These are phyloP conservation scores for Phyllotreta cruciferae DNA, from an alignment of 2,888 invertebrate species.

Conservation along the genomic window DNA sequence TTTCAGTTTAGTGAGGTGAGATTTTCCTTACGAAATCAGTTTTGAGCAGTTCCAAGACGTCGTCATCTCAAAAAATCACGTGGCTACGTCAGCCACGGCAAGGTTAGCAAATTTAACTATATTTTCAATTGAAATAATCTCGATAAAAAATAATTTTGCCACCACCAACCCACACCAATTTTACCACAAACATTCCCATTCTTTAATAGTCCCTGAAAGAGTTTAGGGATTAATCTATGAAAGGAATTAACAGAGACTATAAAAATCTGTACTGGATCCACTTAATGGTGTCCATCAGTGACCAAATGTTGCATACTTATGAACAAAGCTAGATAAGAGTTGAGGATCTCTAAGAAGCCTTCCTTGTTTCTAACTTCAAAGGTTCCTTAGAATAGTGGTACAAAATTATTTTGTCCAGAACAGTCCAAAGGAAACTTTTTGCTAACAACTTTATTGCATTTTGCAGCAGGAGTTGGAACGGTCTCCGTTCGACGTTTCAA, in stretches of 20 bases:
- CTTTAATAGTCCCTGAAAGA: too few species aligned
- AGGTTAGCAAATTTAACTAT: constrained; percentile 45
- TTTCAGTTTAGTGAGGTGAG: background rate
- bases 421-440: background rate
- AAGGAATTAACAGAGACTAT: too few species aligned
- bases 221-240: too few species aligned
- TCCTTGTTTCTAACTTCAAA: too few species aligned
- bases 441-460: background rate
- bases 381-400: too few species aligned
- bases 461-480: constrained; percentile 43
- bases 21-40: constrained; percentile 6
- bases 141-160: background rate
- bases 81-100: constrained; percentile 59
- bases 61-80: constrained; percentile 56
- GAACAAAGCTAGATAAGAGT: too few species aligned
- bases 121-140: too few species aligned
- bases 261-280: too few species aligned
- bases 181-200: constrained; percentile 2
- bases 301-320: too few species aligned
- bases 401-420: too few species aligned
- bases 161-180: background rate
- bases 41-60: constrained; percentile 52
- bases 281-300: too few species aligned
- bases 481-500: constrained; percentile 62
- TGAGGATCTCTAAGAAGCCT: too few species aligned